Evolutionary conservation across 2,113 vertebrate species (phyloP), one percentile per base, ranked within the genome.

Genomic region (Oryzias javanicus): DNA sequence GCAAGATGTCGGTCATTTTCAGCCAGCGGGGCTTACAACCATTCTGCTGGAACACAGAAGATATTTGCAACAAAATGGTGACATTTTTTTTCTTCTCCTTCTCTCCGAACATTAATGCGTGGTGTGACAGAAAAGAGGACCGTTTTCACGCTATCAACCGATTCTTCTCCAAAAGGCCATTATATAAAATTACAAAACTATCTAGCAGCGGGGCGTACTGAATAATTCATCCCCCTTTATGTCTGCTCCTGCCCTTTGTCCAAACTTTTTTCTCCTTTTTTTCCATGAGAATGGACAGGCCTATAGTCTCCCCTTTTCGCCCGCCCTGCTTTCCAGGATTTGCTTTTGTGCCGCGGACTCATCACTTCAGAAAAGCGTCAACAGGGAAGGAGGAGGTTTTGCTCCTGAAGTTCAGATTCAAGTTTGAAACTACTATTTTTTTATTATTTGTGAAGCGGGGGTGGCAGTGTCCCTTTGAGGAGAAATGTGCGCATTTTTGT

Each of bases 351-450:
- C 84, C 72, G 66, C 78, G 79, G 88, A 89, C 84, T 89, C 90
- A 86, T 89, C 70, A 55, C 83, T 86, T 90, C 72, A 82, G 76
- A 89, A 89, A 89, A 80, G 85, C 84, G 77, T 93, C 91, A 92
- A 91, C 88, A 83, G 87, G n/a, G n/a, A n/a, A 91, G 87, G 25
- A 84, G 70, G 64, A 74, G 59, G 67, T 71, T 71, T 54, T 53
- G 69, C 59, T 65, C 73, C 50, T 90, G 91, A 94, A 94, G 93
- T 95, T 95, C 94, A 96, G 91, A 92, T 91, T 94, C 94, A 95
- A 94, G 93, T 92, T 93, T 94, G 84, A 76, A 85, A 71, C 35
- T 12, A 35, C 12, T 35, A n/a, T 35, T 35, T 35, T 12, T 12
- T 12, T 35, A 29, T 29, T 29, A 6, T 27, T 6, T 27, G 6